These are phyloP conservation scores for Herpetotheres cachinnans DNA, from an alignment of 2,113 vertebrate species.

Conservation along the genomic window DNA sequence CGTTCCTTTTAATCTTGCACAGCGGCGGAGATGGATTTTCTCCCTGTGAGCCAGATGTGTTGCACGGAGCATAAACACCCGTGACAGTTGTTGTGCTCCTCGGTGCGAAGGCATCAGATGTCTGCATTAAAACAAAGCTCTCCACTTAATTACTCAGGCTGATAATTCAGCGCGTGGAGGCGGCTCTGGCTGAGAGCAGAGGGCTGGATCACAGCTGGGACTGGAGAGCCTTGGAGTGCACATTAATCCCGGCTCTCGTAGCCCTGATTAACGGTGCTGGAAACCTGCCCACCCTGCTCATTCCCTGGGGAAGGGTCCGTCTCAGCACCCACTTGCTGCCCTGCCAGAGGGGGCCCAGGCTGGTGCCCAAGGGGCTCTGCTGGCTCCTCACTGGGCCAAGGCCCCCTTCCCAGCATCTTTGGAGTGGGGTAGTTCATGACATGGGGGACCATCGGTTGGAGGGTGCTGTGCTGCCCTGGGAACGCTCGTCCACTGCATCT, in stretches of 20 bases:
- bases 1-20: constrained; percentile 13
- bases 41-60: constrained; percentile 64
- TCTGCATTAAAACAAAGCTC: constrained; percentile 64
- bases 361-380: background rate
- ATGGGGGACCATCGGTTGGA: background rate
- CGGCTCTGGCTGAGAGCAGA: constrained; percentile 48
- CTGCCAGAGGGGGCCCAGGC: background rate
- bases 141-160: constrained; percentile 63
- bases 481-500: background rate
- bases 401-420: background rate
- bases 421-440: background rate
- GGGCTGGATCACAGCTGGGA: constrained; percentile 64
- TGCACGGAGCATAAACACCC: constrained; percentile 49
- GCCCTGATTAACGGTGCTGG: constrained; percentile 38
- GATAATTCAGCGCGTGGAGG: constrained; percentile 55
- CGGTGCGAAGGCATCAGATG: constrained; percentile 57
- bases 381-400: background rate
- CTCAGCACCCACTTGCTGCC: background rate
- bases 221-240: constrained; percentile 54
- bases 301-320: background rate
- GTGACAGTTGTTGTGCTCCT: constrained; percentile 46
- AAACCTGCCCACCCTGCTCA: background rate
- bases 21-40: background rate
- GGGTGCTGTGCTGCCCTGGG: background rate
- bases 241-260: constrained; percentile 42